phyloP scores from a whole-genome alignment of 2,113 vertebrate species.

The Heterotis niloticus region DNA sequence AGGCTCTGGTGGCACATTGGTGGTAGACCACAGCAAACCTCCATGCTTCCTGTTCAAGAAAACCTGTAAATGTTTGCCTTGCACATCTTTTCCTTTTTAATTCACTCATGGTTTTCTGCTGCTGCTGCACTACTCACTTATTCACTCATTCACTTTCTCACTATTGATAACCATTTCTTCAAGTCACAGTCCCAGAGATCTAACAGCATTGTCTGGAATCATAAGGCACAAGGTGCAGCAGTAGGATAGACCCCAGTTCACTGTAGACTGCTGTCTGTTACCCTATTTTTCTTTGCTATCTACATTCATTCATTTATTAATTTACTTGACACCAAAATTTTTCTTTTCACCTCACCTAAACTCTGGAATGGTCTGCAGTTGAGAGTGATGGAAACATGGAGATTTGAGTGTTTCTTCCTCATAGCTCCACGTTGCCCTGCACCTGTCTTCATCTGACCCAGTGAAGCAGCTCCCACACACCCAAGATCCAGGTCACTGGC shows the following conservation, averaged over 20 bases:
- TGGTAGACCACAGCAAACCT: neutral
- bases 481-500: conserved; percentile 24
- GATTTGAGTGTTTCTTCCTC: conserved; percentile 4
- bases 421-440: neutral
- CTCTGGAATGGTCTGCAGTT: neutral
- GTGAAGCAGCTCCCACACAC: conserved; percentile 32
- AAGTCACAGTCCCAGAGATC: too few relatives aligned
- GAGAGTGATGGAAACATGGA: neutral
- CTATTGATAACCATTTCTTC: too few relatives aligned
- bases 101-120: conserved; percentile 34
- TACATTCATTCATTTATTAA: too few relatives aligned
- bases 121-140: neutral
- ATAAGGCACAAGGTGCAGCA: too few relatives aligned
- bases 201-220: too few relatives aligned
- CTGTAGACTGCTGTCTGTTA: too few relatives aligned
- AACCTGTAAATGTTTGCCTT: conserved; percentile 22
- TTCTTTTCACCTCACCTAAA: neutral
- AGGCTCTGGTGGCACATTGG: neutral
- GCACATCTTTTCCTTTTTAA: conserved; percentile 47
- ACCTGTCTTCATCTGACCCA: conserved; percentile 29
- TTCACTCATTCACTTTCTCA: too few relatives aligned
- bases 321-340: neutral
- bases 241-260: too few relatives aligned
- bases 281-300: too few relatives aligned
- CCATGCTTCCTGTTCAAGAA: neutral